Base-by-base conservation (phyloP, 2,797 vertebrate genomes). In the Thamnophis elegans region DNA sequence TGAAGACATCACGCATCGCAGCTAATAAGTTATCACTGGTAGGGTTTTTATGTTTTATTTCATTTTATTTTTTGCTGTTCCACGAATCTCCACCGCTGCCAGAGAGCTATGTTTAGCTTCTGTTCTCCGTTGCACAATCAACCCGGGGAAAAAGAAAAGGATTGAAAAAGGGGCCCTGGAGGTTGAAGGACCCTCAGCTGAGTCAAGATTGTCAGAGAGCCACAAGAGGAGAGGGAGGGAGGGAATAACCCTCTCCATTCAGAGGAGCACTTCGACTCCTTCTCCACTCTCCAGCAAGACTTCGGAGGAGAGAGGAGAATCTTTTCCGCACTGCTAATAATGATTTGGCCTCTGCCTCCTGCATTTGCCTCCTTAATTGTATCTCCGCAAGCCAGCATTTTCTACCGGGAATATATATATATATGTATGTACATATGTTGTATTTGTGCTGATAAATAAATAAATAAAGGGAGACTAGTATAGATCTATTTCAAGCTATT, bases 1-100 rank as follows among this genome's bases (percentile, higher is more conserved):
- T 94, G 93, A 60, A 90, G 95, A 95, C 95, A 95, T 95, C 94
- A 93, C 47, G 94, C 94, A 94, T 89, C 73, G 88, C 85, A 86
- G 68, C 92, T 95, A 91, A 95, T 94, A 94, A 94, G 92, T 94
- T 94, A 93, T 87, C 86, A 94, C 92, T 55, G 85, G 90, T 53
- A 65, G 95, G n/a, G 65, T 32, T 68, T 16, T 32, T 16, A 14
- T 68, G n/a, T 32, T n/a, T 26, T 62, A 26, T 60, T 60, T 60
- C 3, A 1, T 4, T 26, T 4, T 26, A 55, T 6, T 32, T 92
- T 94, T 82, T 59, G 89, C 92, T 91, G 56, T 91, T 0, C 5
- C 89, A 88, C 88, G 13, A 91, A 78, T 88, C 90, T 78, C 88
- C 65, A 42, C 26, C 25, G 2, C 28, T 11, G 0, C 11, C 3